phyloP scores from a whole-genome alignment of 2,113 vertebrate species.

The Planiliza haematocheilus region DNA sequence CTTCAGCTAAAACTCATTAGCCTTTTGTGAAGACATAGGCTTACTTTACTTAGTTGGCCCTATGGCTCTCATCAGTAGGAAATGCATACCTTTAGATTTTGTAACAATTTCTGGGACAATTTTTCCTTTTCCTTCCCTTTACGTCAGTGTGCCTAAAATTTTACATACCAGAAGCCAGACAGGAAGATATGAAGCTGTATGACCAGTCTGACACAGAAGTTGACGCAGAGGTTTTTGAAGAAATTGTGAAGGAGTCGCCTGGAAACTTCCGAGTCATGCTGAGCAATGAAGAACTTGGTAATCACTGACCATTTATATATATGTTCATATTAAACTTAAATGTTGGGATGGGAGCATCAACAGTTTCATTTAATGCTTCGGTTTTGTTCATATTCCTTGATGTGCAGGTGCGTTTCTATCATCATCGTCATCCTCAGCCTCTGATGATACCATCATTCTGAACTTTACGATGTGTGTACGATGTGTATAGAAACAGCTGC shows the following conservation, averaged over 20 bases:
- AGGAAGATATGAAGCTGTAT: background rate
- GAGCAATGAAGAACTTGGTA: conserved; percentile 1
- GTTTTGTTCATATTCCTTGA: background rate
- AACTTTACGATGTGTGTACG: conserved; percentile 1
- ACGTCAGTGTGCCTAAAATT: background rate
- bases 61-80: too few relatives aligned
- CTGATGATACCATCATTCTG: conserved; percentile 11
- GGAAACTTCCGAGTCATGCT: background rate
- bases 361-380: background rate
- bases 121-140: background rate
- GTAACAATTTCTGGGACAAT: too few relatives aligned
- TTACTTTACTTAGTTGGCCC: too few relatives aligned
- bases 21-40: too few relatives aligned
- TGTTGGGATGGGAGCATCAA: too few relatives aligned
- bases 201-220: conserved; percentile 3
- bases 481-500: conserved; percentile 23
- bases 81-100: too few relatives aligned
- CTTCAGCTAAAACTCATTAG: too few relatives aligned
- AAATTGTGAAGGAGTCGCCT: background rate
- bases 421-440: conserved; percentile 7
- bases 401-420: background rate
- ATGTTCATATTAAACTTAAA: too few relatives aligned
- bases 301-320: too few relatives aligned
- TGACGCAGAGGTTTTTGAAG: conserved; percentile 7
- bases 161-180: background rate